Evolutionary conservation across 2,888 invertebrate genomes (phyloP).

Genomic region (Thera obeliscata): DNA sequence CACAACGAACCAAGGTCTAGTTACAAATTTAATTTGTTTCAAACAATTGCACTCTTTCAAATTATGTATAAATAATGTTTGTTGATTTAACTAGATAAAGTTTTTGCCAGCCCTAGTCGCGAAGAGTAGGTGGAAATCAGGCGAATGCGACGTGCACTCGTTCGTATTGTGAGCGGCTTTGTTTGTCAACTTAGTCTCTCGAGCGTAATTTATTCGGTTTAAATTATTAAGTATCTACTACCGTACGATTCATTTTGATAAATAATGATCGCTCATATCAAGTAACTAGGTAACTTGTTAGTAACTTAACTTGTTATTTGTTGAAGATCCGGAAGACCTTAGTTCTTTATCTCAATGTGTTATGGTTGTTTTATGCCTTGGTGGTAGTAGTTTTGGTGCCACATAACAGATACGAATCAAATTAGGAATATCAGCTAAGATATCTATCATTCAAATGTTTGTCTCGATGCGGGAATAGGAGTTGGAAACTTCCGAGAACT

Average conservation of each 20-base stretch:
- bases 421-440: no score
- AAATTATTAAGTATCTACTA: constrained; percentile 8
- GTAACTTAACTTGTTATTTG: no score
- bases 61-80: no score
- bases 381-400: no score
- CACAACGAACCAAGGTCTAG: no score
- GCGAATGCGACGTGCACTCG: constrained; percentile 28
- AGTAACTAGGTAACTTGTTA: background rate
- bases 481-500: background rate
- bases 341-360: no score
- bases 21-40: background rate
- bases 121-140: constrained; percentile 27
- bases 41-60: background rate
- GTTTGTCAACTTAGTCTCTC: constrained; percentile 35
- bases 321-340: no score
- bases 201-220: constrained; percentile 31
- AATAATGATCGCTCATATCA: background rate
- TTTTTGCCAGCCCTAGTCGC: constrained; percentile 17
- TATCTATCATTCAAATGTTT: background rate
- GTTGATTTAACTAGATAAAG: background rate
- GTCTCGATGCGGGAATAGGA: background rate
- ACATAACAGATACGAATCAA: no score
- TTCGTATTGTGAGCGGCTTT: constrained; percentile 32
- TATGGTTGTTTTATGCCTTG: no score
- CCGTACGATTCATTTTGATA: no score